Evolutionary conservation across 2,113 vertebrate species (phyloP).

Genomic region (Brienomyrus longianalis): DNA sequence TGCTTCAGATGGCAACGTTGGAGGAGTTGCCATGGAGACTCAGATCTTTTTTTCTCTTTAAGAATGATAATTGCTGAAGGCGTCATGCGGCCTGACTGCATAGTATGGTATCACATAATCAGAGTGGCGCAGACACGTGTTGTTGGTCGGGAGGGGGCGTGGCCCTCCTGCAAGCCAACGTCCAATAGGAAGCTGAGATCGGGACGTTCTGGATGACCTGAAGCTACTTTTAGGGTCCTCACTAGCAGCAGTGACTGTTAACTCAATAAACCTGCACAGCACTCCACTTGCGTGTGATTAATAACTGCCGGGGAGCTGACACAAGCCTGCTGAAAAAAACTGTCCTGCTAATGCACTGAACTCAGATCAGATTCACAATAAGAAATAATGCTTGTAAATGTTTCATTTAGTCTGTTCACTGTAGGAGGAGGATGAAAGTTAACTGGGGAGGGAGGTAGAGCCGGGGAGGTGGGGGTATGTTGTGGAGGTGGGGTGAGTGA

Average conservation of each 20-base stretch:
- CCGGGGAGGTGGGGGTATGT: not conserved
- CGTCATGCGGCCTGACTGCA: not conserved
- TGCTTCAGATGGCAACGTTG: not conserved
- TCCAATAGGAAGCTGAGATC: not conserved
- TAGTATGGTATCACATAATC: not conserved
- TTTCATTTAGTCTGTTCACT: not conserved
- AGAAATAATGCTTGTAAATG: not conserved
- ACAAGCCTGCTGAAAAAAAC: not conserved
- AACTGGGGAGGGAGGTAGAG: not conserved
- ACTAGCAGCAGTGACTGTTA: not conserved
- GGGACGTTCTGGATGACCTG: not conserved
- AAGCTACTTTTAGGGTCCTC: not conserved
- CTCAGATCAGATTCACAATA: not conserved
- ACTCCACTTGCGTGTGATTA: not conserved
- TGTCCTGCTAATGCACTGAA: not conserved
- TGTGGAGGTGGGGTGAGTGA: not conserved
- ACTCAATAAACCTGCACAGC: not conserved
- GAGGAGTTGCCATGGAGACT: constrained; percentile 16
- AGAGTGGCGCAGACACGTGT: not conserved
- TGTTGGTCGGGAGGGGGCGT: not conserved
- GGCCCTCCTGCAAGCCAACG: not conserved
- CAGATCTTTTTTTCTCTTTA: not conserved
- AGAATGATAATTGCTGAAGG: constrained; percentile 12
- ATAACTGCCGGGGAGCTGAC: not conserved
- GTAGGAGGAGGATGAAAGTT: not conserved